Conservation (phyloP, 2,797 vertebrate species). For the Siniperca obscura region DNA sequence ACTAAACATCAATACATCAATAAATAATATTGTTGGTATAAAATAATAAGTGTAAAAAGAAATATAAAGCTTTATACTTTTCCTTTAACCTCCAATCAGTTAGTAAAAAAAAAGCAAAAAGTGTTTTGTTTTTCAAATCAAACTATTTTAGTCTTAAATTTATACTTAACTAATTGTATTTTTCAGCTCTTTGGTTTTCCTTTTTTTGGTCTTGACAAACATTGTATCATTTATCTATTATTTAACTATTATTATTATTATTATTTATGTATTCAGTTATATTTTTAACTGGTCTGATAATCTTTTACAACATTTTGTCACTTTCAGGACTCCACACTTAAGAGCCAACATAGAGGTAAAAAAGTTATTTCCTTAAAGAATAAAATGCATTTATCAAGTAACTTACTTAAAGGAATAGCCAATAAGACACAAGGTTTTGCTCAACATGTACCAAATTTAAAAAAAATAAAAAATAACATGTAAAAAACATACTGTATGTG, state of each 20-base stretch:
- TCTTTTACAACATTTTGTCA: background rate
- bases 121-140: background rate
- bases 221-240: background rate
- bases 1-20: background rate
- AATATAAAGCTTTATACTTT: background rate
- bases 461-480: too few relatives aligned
- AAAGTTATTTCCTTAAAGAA: too few relatives aligned
- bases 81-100: background rate
- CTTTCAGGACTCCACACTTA: background rate
- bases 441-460: too few relatives aligned
- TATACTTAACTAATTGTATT: too few relatives aligned
- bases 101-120: too few relatives aligned
- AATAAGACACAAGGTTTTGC: too few relatives aligned
- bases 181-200: background rate
- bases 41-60: background rate
- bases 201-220: background rate
- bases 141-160: too few relatives aligned
- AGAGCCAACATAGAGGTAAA: too few relatives aligned
- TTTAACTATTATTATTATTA: background rate
- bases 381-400: too few relatives aligned
- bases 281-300: background rate
- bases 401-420: too few relatives aligned
- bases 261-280: background rate
- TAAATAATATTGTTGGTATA: background rate
- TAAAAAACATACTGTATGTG: too few relatives aligned